phyloP scores from a whole-genome alignment of 2,113 vertebrate genomes.

The Elephas maximus region DNA sequence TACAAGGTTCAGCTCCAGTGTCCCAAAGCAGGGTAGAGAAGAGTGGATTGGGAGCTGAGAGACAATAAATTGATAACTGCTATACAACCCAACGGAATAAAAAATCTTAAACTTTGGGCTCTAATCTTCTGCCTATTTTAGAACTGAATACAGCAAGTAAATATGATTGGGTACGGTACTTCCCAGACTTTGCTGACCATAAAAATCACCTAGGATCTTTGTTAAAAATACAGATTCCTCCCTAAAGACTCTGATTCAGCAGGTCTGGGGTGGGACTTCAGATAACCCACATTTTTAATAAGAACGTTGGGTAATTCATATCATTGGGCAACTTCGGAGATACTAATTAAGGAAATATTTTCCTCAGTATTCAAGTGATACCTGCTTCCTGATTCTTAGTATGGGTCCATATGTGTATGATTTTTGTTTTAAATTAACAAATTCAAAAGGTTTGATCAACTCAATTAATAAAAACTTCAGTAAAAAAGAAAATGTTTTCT shows the following conservation, averaged over 20 bases:
- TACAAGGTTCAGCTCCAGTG: background rate
- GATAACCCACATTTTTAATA: background rate
- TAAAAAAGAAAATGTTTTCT: background rate
- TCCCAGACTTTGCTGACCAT: background rate
- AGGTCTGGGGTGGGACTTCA: background rate
- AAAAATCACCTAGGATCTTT: background rate
- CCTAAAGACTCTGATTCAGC: background rate
- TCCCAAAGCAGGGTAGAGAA: background rate
- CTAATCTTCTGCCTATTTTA: background rate
- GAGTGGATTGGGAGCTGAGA: background rate
- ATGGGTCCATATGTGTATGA: background rate
- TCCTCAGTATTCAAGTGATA: background rate
- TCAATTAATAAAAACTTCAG: background rate
- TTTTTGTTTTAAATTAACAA: background rate
- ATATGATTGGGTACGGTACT: background rate
- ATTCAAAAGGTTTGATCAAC: background rate
- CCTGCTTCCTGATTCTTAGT: background rate
- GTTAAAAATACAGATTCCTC: background rate
- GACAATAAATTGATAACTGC: background rate
- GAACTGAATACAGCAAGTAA: background rate
- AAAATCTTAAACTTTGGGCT: background rate
- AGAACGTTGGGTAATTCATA: background rate
- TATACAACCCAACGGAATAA: too few species aligned
- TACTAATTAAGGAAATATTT: conserved; percentile 6
- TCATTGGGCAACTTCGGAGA: background rate